Evolutionary conservation across 2,797 vertebrate genomes (phyloP).

Genomic region (Ibycter americanus): DNA sequence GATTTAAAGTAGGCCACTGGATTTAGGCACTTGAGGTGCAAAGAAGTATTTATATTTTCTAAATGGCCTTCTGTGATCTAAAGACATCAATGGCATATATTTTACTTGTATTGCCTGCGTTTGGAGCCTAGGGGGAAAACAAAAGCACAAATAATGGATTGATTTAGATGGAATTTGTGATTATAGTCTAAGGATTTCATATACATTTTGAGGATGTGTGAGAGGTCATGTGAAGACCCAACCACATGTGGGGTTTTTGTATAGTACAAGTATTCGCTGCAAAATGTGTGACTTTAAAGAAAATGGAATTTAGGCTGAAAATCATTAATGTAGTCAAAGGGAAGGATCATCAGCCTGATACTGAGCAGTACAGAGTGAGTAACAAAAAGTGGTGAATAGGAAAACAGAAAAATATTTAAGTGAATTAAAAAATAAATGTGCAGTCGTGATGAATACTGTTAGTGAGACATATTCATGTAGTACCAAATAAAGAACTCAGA

Average conservation of each 20-base stretch:
- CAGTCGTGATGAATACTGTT: not conserved
- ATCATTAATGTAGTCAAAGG: not conserved
- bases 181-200: not conserved
- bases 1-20: not conserved
- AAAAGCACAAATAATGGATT: constrained; percentile 19
- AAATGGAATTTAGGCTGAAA: not conserved
- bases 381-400: not conserved
- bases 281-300: not conserved
- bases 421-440: not conserved
- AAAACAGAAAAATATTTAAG: not conserved
- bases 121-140: not conserved
- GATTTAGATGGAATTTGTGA: constrained; percentile 22
- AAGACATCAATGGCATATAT: constrained; percentile 6
- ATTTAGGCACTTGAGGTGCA: not conserved
- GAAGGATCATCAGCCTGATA: not conserved
- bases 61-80: constrained; percentile 19
- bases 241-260: fast-evolving
- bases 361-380: not conserved
- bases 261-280: not conserved
- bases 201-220: not conserved
- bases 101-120: not conserved
- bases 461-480: not conserved
- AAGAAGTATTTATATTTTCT: constrained; percentile 19
- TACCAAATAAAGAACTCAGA: not conserved
- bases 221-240: not conserved